phyloP scores from a whole-genome alignment of 2,113 vertebrate species.

The Oreochromis tanganicae region DNA sequence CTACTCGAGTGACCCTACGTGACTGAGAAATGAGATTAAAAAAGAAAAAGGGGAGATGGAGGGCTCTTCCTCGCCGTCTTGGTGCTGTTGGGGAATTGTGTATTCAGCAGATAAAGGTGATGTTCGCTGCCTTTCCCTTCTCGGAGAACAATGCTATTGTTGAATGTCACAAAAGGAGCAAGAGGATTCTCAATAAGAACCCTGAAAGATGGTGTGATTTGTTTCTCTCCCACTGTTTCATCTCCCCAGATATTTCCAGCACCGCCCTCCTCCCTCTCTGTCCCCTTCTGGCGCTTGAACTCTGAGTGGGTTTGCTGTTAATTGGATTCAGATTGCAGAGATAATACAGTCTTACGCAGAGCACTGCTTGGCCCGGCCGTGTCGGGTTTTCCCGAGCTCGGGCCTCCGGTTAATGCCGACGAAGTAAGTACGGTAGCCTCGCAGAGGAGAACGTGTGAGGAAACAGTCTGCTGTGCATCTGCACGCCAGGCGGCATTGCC shows the following conservation, averaged over 20 bases:
- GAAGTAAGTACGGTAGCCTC: conserved; percentile 38
- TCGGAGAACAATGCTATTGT: conserved; percentile 45
- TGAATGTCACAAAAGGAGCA: conserved; percentile 44
- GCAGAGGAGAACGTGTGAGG: conserved; percentile 11
- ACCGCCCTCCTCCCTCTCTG: background rate
- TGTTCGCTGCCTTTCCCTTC: background rate
- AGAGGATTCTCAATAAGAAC: conserved; percentile 13
- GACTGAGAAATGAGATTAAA: conserved; percentile 35
- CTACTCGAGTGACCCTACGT: conserved; percentile 16
- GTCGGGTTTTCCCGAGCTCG: background rate
- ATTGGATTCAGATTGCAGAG: conserved; percentile 60
- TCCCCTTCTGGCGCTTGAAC: conserved; percentile 30
- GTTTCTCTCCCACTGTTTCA: conserved; percentile 29
- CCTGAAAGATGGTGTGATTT: conserved; percentile 8
- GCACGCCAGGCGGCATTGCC: conserved; percentile 9
- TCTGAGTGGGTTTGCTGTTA: conserved; percentile 47
- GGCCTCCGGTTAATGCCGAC: background rate
- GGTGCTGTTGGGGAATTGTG: background rate
- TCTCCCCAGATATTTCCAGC: conserved; percentile 12
- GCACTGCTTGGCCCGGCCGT: background rate
- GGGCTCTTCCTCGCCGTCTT: background rate
- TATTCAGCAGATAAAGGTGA: conserved; percentile 42
- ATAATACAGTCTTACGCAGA: conserved; percentile 16
- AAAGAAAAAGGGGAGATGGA: background rate
- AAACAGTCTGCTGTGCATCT: conserved; percentile 34